phyloP scores from a whole-genome alignment of 64 coral and sea anemone species.

The Pachyseris speciosa region DNA sequence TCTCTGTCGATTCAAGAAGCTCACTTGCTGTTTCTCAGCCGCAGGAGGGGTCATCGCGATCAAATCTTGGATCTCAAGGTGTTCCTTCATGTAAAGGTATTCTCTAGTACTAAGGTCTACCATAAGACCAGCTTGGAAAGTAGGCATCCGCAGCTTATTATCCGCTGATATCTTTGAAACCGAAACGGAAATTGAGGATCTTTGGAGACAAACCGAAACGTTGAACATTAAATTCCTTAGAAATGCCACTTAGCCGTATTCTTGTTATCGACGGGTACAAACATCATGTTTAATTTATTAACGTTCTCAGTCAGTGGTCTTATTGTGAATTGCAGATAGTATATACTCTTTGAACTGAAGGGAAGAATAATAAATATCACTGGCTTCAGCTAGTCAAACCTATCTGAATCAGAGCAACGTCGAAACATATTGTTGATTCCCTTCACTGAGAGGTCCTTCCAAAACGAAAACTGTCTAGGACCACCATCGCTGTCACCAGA shows the following conservation, averaged over 20 bases:
- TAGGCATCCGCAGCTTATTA: slow-evolving; percentile 14
- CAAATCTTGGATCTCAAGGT: slow-evolving; percentile 41
- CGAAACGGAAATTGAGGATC: slow-evolving; percentile 2
- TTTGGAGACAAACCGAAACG: slow-evolving; percentile 9
- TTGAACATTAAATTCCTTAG: not conserved
- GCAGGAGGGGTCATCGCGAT: not conserved
- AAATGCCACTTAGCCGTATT: not conserved
- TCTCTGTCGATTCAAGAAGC: slow-evolving; percentile 54
- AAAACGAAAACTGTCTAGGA: not conserved
- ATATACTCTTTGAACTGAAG: not conserved
- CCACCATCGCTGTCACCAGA: slow-evolving; percentile 14
- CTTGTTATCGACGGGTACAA: slow-evolving; percentile 22
- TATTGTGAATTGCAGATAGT: slow-evolving; percentile 50
- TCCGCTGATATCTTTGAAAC: slow-evolving; percentile 1
- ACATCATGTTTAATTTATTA: slow-evolving; percentile 11
- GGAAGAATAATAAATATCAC: slow-evolving; percentile 69
- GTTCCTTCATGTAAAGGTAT: slow-evolving; percentile 56
- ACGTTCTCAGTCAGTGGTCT: slow-evolving; percentile 54
- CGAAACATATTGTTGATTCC: slow-evolving; percentile 41
- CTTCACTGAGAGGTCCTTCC: slow-evolving; percentile 10
- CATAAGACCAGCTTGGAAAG: not conserved
- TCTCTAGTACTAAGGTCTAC: not conserved
- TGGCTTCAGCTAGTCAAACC: slow-evolving; percentile 59
- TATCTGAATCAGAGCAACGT: slow-evolving; percentile 67
- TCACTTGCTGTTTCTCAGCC: not conserved